Evolutionary conservation across 1,140 invertebrate species (phyloP), one percentile per base, ranked within the genome.

Genomic region (Drosophila obscura): DNA sequence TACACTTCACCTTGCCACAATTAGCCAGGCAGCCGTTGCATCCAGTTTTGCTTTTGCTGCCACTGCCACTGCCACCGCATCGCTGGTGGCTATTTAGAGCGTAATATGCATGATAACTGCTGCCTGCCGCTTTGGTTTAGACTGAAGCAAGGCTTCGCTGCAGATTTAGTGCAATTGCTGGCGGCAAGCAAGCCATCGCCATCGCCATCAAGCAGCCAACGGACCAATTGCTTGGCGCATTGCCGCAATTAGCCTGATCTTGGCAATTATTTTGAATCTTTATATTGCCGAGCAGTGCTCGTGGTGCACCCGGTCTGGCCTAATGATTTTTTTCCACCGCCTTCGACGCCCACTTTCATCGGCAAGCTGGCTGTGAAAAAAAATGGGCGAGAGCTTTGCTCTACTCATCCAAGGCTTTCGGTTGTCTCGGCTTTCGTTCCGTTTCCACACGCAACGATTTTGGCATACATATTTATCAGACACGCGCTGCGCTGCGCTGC

Each of bases 1-100:
- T 91, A 91, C 90, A 91, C 83, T 91, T 85, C 64, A 77, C 71
- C 64, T 81, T 88, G 72, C 80, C 80, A 85, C 87, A 90, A 90
- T 90, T 90, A 90, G 84, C 72, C 83, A 88, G 72, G 78, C 78
- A 87, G 71, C 78, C 83, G 82, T 87, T 82, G 83, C 79, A 81
- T 77, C 59, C 56, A 75, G 78, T 57, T 87, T 87, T 72, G 69
- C 76, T 79, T 73, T 76, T 61, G 53, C 66, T 59, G 55, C n/a
- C 41, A 46, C 26, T 45, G 26, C 9, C 13, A 4, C n/a, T 8
- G 28, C 28, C 5, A 46, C 62, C 66, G 62, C 49, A 61, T 35
- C 56, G 59, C 50, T 71, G 65, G 28, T 78, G 74, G 83, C 80
- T 90, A 88, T 90, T 90, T 61, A 90, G 88, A 90, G 88, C 88